These are phyloP conservation scores for Drosophila neotestacea DNA, from an alignment of 2,888 invertebrate genomes.

Conservation along the genomic window DNA sequence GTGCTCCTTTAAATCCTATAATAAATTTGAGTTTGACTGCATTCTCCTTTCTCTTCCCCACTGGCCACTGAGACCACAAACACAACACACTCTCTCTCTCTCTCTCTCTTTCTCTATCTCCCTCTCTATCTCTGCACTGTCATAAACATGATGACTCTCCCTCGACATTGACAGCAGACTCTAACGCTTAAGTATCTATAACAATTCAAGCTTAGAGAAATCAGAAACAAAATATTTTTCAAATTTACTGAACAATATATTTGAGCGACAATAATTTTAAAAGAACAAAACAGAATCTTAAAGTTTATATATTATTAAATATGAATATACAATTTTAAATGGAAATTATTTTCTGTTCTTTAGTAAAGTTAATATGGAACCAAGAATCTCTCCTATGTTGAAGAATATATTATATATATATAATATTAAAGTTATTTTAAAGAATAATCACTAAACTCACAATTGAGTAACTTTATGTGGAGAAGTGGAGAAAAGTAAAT, in stretches of 20 bases:
- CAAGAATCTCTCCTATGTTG: too few relatives aligned
- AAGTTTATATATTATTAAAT: not conserved
- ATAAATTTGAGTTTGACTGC: conserved; percentile 58
- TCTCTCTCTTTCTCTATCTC: too few relatives aligned
- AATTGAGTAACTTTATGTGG: too few relatives aligned
- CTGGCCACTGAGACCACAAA: conserved; percentile 23
- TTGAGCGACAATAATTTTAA: not conserved
- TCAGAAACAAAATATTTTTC: conserved; percentile 19
- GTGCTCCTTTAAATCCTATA: conserved; percentile 34
- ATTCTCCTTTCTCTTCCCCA: not conserved
- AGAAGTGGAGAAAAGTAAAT: too few relatives aligned
- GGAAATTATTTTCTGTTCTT: too few relatives aligned
- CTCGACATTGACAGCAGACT: conserved; percentile 12
- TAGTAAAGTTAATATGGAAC: too few relatives aligned
- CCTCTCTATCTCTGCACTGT: not conserved
- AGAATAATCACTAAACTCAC: too few relatives aligned
- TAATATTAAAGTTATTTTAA: too few relatives aligned
- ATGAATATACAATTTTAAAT: too few relatives aligned
- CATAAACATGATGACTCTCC: not conserved
- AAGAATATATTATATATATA: too few relatives aligned
- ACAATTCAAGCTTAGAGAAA: conserved; percentile 11
- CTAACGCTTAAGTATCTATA: conserved; percentile 20
- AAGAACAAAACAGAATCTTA: not conserved
- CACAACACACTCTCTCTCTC: conserved; percentile 3
- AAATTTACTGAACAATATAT: conserved; percentile 15